phyloP scores from a whole-genome alignment of 1,140 invertebrate genomes.

The Latrodectus geometricus region DNA sequence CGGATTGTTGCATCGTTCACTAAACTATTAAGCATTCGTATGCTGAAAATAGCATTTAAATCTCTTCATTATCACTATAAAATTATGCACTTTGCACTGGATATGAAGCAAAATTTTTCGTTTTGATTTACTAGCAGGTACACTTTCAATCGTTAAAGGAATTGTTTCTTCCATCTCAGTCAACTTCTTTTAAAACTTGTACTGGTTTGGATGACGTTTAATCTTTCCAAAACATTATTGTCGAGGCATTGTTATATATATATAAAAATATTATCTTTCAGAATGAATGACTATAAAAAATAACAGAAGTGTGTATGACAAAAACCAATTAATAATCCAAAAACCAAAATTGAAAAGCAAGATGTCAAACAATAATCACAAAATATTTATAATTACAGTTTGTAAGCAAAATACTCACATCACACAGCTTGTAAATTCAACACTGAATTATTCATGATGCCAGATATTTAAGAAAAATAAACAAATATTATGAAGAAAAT shows the following conservation, averaged over 20 bases:
- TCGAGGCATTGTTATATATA: background rate
- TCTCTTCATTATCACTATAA: background rate
- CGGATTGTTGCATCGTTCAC: background rate
- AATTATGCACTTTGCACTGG: background rate
- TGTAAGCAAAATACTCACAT: background rate
- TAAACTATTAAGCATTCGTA: background rate
- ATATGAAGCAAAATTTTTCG: background rate
- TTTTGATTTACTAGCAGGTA: background rate
- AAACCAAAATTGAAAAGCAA: background rate
- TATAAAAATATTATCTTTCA: background rate
- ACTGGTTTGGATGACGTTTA: background rate
- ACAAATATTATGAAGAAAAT: background rate
- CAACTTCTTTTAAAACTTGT: background rate
- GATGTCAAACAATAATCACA: background rate
- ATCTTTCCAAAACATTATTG: background rate
- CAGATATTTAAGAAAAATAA: background rate
- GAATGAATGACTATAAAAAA: background rate
- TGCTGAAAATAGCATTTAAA: background rate
- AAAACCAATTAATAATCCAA: background rate
- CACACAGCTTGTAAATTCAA: too few species aligned
- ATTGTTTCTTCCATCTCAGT: background rate
- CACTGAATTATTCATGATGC: background rate
- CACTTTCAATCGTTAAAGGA: background rate
- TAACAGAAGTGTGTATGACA: background rate
- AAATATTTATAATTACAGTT: background rate